phyloP scores from a whole-genome alignment of 2,113 vertebrate species.

The Cephalopholis sonnerati region DNA sequence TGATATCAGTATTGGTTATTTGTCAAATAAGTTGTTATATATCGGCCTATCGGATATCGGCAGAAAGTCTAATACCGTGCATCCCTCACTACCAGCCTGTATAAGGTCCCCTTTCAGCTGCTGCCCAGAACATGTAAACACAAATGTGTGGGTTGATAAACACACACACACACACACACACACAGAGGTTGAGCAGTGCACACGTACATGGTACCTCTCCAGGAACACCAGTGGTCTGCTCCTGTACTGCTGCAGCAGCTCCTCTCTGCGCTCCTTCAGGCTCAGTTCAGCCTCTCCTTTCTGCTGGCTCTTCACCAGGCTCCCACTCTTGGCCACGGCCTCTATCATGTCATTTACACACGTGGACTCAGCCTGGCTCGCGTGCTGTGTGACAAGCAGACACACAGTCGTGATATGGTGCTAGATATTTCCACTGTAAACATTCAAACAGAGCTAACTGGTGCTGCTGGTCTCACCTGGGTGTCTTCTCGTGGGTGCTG shows the following conservation, averaged over 20 bases:
- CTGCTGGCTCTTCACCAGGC: conserved; percentile 91
- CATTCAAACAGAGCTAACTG: no score
- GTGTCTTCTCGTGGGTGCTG: background rate
- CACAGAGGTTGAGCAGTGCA: background rate
- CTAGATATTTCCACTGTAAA: background rate
- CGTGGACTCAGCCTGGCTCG: conserved; percentile 35
- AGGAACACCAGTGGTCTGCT: conserved; percentile 90
- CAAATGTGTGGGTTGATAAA: background rate
- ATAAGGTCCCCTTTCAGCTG: background rate
- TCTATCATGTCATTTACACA: conserved; percentile 84
- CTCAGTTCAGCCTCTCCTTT: conserved; percentile 90
- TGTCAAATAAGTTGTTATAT: no score
- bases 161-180: background rate
- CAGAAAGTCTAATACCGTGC: no score
- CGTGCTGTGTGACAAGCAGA: background rate
- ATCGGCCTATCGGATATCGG: no score
- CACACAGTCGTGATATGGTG: background rate
- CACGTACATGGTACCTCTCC: conserved; percentile 89
- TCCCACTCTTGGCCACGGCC: conserved; percentile 82
- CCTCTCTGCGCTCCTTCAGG: conserved; percentile 82
- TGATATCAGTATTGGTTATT: no score
- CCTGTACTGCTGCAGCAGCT: conserved; percentile 87
- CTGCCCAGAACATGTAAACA: background rate
- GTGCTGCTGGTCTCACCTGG: conserved; percentile 38
- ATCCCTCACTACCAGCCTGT: background rate